Evolutionary conservation across 23 tunicate species (phyloP), one percentile per base, ranked within the genome.

Genomic region (Ciona savignyi): DNA sequence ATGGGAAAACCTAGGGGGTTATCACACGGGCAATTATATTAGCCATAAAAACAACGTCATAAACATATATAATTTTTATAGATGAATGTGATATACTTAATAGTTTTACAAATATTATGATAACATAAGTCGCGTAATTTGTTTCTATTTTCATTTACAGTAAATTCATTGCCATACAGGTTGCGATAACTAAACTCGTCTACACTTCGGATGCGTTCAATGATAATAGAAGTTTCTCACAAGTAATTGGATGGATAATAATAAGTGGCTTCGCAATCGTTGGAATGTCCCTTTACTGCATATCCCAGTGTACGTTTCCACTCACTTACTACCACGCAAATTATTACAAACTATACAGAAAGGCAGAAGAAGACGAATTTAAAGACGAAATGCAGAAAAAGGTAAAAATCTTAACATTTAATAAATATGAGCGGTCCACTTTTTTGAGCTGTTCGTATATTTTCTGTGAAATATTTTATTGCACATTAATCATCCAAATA

Each of bases 161-260:
- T n/a, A n/a, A n/a, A n/a, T n/a, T n/a, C 20, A 11, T 49, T 70
- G 1, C 34, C 24, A 19, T 28, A 1, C 23, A 70, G 74, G 74
- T 70, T 70, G 74, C 74, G 24, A 31, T 15, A 1, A 33, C 74
- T 56, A 32, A 33, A 33, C 4, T 15, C 15, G 51, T 70, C 9
- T 70, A 70, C 23, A 70, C 51, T 9, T 70, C 74, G 1, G 74
- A 70, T 15, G 51, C 84, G 25, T 86, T 29, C 81, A 62, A 70
- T 27, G 85, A 83, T 32, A 86, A 86, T 69, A 67, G 81, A 20
- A 75, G 85, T 27, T 80, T 73, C 62, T 86, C 93, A n/a, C 93
- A 86, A 70, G 27, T 83, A 2, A n/a, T 80, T 26, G 93, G 93
- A 3, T 86, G 85, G 93, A 33, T 80, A 15, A 48, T 80, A 4